These are phyloP conservation scores for Cavia porcellus DNA, from an alignment of 2,113 vertebrate genomes.

Conservation along the genomic window DNA sequence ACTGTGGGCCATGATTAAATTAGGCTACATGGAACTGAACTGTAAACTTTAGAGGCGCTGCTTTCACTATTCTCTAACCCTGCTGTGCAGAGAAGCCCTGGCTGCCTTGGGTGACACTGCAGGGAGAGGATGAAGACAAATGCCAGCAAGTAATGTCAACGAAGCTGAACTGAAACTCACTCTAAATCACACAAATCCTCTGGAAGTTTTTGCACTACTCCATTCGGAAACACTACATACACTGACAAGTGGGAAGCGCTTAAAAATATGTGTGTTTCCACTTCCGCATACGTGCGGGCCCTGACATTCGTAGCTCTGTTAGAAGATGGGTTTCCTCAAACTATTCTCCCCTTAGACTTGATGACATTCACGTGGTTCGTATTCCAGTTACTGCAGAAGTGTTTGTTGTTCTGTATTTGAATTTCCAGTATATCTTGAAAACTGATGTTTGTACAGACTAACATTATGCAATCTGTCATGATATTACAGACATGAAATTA, in stretches of 20 bases:
- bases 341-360: background rate
- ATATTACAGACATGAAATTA: background rate
- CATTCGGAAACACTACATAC: conserved; percentile 45
- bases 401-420: conserved; percentile 37
- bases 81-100: background rate
- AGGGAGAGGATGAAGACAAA: background rate
- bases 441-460: conserved; percentile 33
- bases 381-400: background rate
- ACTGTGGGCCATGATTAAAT: conserved; percentile 70
- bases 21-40: conserved; percentile 63
- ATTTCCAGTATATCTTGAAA: conserved; percentile 9
- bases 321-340: conserved; percentile 58
- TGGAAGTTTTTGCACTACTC: background rate
- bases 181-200: conserved; percentile 12
- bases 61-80: background rate
- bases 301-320: background rate
- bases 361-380: background rate
- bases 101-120: background rate
- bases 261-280: background rate
- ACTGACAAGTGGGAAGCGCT: background rate
- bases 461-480: background rate
- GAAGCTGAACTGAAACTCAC: conserved; percentile 47
- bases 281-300: background rate
- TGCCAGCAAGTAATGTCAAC: conserved; percentile 5
- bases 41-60: conserved; percentile 62